These are phyloP conservation scores for Poeciliopsis prolifica DNA, from an alignment of 2,113 vertebrate genomes.

Conservation along the genomic window DNA sequence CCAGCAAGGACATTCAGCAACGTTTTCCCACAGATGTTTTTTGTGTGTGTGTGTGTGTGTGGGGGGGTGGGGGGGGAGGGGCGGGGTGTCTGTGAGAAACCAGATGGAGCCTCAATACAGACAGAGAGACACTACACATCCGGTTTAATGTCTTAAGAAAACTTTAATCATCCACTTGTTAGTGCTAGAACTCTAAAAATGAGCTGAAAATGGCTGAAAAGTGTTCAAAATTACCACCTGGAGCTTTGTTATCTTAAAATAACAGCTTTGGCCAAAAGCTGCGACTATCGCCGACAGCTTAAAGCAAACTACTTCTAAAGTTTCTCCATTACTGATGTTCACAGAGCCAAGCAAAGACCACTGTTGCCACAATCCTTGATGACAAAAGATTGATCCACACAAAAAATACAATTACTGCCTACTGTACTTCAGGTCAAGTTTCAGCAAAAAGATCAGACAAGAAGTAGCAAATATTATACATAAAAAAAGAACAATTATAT, in stretches of 20 bases:
- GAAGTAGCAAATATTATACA: background rate
- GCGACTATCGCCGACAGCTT: background rate
- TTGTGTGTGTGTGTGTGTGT: background rate
- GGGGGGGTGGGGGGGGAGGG: no score
- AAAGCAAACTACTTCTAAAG: background rate
- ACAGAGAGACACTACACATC: constrained; percentile 33
- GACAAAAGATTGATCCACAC: background rate
- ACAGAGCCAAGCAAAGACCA: no score
- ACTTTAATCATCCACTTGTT: background rate
- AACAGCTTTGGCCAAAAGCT: background rate
- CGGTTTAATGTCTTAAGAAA: constrained; percentile 19
- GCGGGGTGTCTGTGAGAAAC: constrained; percentile 65
- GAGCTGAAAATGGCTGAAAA: background rate
- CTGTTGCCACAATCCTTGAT: no score
- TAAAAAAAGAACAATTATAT: background rate
- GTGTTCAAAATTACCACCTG: background rate
- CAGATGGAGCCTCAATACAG: constrained; percentile 42
- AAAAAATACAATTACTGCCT: background rate
- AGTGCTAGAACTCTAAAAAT: background rate
- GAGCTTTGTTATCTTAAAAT: no score
- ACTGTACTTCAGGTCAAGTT: background rate
- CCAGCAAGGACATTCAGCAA: constrained; percentile 33
- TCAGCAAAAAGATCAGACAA: background rate
- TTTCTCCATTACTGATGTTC: background rate
- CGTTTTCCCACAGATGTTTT: constrained; percentile 57